These are phyloP conservation scores for Drosophila neocordata DNA, from an alignment of 1,140 invertebrate species.

Conservation along the genomic window DNA sequence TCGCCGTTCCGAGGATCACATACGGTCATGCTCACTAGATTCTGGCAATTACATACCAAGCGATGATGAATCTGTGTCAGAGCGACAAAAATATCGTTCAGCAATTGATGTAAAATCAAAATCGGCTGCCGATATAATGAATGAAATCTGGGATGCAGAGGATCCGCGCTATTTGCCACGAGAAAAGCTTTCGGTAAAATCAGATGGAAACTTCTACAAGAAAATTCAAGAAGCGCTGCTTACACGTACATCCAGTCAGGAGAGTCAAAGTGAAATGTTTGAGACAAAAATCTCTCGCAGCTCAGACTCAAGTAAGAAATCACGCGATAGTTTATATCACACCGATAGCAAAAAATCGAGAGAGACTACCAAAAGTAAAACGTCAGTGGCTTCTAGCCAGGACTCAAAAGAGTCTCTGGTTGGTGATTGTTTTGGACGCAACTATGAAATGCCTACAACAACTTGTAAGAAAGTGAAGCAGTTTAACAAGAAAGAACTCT, in stretches of 20 bases:
- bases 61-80: conserved; percentile 86
- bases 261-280: conserved; percentile 87
- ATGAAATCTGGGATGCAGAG: conserved; percentile 87
- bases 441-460: conserved; percentile 82
- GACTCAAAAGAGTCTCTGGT: conserved; percentile 85
- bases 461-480: conserved; percentile 79
- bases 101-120: conserved; percentile 84
- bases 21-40: conserved; percentile 87
- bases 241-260: conserved; percentile 86
- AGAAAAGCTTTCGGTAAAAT: conserved; percentile 87
- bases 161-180: conserved; percentile 87
- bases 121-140: conserved; percentile 83
- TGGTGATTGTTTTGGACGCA: conserved; percentile 74
- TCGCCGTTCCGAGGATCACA: conserved; percentile 81
- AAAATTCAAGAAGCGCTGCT: conserved; percentile 85
- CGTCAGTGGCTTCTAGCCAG: conserved; percentile 86
- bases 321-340: conserved; percentile 85
- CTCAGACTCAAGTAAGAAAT: conserved; percentile 86
- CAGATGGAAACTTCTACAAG: conserved; percentile 87
- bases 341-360: conserved; percentile 86
- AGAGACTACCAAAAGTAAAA: conserved; percentile 85
- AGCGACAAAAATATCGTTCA: conserved; percentile 83
- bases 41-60: conserved; percentile 88
- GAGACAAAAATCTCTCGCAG: conserved; percentile 86
- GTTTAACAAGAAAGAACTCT: conserved; percentile 75